Evolutionary conservation across 2,113 vertebrate genomes (phyloP).

Genomic region (Calyptommatus sinebrachiatus): DNA sequence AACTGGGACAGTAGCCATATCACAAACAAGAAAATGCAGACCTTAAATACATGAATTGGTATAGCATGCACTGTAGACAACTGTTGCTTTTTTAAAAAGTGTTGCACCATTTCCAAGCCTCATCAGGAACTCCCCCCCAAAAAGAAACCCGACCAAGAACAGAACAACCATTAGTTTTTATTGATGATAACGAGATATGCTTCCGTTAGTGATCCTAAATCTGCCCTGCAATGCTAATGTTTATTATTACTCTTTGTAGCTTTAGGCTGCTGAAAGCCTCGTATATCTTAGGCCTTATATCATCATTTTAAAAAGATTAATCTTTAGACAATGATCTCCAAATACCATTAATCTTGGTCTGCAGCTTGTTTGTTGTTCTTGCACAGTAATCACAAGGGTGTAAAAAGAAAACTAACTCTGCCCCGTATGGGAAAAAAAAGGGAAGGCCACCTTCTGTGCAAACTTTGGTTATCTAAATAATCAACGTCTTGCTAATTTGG

Average conservation of each 20-base stretch:
- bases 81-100: constrained; percentile 51
- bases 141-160: neutral
- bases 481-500: constrained; percentile 21
- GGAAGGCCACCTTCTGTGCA: constrained; percentile 30
- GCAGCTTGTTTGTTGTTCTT: constrained; percentile 57
- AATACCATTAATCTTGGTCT: constrained; percentile 59
- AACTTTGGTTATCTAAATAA: neutral
- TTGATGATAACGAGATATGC: constrained; percentile 59
- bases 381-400: constrained; percentile 42
- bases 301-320: constrained; percentile 68
- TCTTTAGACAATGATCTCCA: constrained; percentile 68
- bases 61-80: constrained; percentile 39
- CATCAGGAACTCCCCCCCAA: constrained; percentile 50
- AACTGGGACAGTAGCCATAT: constrained; percentile 36
- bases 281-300: constrained; percentile 58
- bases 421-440: constrained; percentile 29
- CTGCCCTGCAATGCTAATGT: constrained; percentile 50
- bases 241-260: constrained; percentile 65
- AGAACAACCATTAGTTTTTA: constrained; percentile 62
- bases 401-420: neutral
- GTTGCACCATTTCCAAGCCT: constrained; percentile 54
- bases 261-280: constrained; percentile 64
- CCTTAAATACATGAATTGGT: constrained; percentile 58
- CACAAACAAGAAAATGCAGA: constrained; percentile 47
- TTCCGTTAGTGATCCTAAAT: constrained; percentile 62